Base-by-base conservation (phyloP, 2,797 vertebrate genomes). In the Coracias cyanogaster region DNA sequence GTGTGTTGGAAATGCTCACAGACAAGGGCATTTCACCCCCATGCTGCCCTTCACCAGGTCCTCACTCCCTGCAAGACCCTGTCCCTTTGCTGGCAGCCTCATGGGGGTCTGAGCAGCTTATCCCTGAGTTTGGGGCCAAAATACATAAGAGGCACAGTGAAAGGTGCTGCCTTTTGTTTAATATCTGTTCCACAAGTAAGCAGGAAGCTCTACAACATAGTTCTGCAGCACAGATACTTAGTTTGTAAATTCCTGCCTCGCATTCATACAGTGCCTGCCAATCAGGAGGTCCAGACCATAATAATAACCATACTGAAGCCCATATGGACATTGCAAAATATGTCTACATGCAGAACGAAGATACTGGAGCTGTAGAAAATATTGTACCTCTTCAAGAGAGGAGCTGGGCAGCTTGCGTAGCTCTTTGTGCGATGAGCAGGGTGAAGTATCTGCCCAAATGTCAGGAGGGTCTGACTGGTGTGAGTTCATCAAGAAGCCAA, bases 311-410 rank as follows among this genome's bases (percentile, higher is more conserved):
- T n/a, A 29, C 25, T 5, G 6, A 87, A 92, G 15, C 15, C 48
- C 24, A 2, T 31, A 51, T 5, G 39, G 37, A 71, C 31, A 33
- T 41, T 66, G 41, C 2, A 15, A 89, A 70, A 79, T 29, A 21
- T 1, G 2, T 45, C 51, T 80, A n/a, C 10, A 1, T 60, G 48
- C 15, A 66, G 58, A 94, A 83, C 8, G 66, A 84, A n/a, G 33
- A 22, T 35, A 35, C 6, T 37, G 28, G 37, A 60, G 20, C 33
- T 70, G 61, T 22, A 73, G 9, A 82, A 94, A 90, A 37, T 28
- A 18, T 35, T 87, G 6, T 3, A 29, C 39, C 4, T 0, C 69
- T 91, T 71, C 0, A 0, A 71, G n/a, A 62, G 17, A 10, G 28
- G 31, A 71, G 24, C 10, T 26, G 26, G n/a, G 25, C 45, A 57